Evolutionary conservation across 2,113 vertebrate species (phyloP), one percentile per base, ranked within the genome.

Genomic region (Cephalopholis sonnerati): DNA sequence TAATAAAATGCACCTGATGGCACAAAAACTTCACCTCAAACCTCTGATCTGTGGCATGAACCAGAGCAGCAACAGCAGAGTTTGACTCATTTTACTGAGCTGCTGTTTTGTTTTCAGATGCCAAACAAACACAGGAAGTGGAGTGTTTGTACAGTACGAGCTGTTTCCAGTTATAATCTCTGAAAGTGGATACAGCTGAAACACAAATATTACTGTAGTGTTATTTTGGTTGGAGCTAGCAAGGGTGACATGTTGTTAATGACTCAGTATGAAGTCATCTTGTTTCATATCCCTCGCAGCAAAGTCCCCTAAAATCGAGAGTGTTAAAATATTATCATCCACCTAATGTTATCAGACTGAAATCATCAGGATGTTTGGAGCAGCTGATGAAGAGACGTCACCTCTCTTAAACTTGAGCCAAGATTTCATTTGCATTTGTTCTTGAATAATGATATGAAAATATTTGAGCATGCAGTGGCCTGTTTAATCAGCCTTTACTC

Each of bases 41-140:
- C 32, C 55, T 58, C 24, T 15, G 13, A 9, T 18, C 25, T 59
- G 0, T 59, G 17, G 2, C 27, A 10, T 36, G 29, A 69, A 16
- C 12, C 12, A 17, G 12, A 69, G 20, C 67, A 5, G 29, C 32
- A 36, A 36, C n/a, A n/a, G 27, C n/a, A n/a, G 27, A 36, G 5
- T 24, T 0, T 3, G 16, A 25, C n/a, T 4, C 18, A 5, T n/a
- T 41, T 46, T 13, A 13, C 2, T 5, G 0, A 7, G 17, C 39
- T 36, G 72, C 46, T 16, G 9, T 65, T 41, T 79, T 59, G n/a
- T n/a, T n/a, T n/a, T n/a, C n/a, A 75, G 69, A 44, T 44, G 16
- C 25, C 81, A 55, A 24, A 79, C 55, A 79, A 62, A 79, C 59
- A 57, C 71, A 80, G 81, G 85, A 76, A 81, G 59, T 13, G 54